Conservation (phyloP, 2,888 invertebrate species). For the Hirtodrosophila cameraria region DNA sequence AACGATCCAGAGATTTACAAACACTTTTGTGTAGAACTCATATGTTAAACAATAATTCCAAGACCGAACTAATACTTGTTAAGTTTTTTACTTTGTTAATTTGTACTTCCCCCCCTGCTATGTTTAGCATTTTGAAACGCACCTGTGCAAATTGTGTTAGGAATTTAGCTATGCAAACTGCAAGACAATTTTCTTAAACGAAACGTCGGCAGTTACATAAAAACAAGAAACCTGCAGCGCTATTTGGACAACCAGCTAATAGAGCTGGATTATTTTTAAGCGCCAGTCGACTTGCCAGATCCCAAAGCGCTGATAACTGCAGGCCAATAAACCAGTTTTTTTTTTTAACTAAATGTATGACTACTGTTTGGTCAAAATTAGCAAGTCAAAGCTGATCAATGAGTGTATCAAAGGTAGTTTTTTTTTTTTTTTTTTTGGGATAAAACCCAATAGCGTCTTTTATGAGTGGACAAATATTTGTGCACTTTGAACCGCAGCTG, state of each 20-base stretch:
- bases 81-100: background rate
- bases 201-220: constrained; percentile 35
- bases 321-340: constrained; percentile 49
- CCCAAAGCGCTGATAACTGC: constrained; percentile 29
- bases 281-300: constrained; percentile 47
- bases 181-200: constrained; percentile 11
- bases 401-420: constrained; percentile 13
- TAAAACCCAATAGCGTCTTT: constrained; percentile 33
- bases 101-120: background rate
- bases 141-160: background rate
- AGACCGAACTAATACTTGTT: no score
- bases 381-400: constrained; percentile 20
- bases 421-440: constrained; percentile 2
- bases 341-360: constrained; percentile 39
- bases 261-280: constrained; percentile 46
- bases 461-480: constrained; percentile 63
- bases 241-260: constrained; percentile 37
- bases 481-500: constrained; percentile 56
- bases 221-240: constrained; percentile 46
- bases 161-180: constrained; percentile 14
- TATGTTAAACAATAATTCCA: no score
- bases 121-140: background rate
- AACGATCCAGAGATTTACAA: no score
- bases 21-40: no score
- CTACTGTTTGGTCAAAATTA: constrained; percentile 43